A percentile compares a stretch with the other conserved stretches of the same genome.
Conservation (phyloP, 2,888 invertebrate species). For the Acanthosepion pharaonis region DNA sequence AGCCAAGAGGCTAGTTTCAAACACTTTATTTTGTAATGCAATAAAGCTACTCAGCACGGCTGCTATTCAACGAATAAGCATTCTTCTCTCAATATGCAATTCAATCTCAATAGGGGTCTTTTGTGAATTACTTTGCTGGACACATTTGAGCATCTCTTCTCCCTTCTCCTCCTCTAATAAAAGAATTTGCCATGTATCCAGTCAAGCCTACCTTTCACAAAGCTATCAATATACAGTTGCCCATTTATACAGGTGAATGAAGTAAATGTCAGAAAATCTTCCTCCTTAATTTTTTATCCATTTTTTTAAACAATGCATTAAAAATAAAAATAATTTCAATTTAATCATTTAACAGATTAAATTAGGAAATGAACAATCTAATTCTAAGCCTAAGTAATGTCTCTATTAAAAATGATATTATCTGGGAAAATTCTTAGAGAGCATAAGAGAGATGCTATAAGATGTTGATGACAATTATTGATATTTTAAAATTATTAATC, state of each 20-base stretch:
- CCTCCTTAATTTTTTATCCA: no score
- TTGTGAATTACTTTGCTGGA: conserved; percentile 33
- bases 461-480: not conserved
- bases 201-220: not conserved
- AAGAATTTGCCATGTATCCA: not conserved
- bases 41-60: conserved; percentile 33
- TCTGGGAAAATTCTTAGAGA: not conserved
- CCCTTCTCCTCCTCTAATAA: not conserved
- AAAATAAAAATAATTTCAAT: no score
- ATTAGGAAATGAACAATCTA: no score
- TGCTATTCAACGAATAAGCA: no score
- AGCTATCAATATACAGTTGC: not conserved
- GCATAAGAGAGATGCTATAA: not conserved
- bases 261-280: no score
- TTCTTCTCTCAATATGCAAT: not conserved
- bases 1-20: not conserved
- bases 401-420: no score
- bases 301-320: no score
- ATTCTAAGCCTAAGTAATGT: no score
- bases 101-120: conserved; percentile 4
- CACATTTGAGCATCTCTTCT: not conserved
- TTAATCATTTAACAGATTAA: no score
- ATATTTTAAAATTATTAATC: not conserved
- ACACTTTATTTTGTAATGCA: not conserved
- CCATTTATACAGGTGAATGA: not conserved